These are phyloP conservation scores for Cyclophora punctaria DNA, from an alignment of 2,888 invertebrate species.

Conservation along the genomic window DNA sequence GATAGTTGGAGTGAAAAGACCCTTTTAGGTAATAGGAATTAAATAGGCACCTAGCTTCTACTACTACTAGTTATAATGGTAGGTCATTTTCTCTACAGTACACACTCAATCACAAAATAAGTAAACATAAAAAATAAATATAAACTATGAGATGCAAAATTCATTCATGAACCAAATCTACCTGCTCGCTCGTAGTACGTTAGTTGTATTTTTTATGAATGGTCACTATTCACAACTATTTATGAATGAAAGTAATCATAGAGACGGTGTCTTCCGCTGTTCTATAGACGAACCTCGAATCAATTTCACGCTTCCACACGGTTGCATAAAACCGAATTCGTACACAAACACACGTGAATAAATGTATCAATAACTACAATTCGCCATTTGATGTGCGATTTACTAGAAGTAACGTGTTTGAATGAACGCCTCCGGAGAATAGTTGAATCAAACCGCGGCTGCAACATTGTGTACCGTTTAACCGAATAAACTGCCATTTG, in stretches of 20 bases:
- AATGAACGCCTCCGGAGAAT: conserved; percentile 67
- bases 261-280: conserved; percentile 50
- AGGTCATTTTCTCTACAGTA: no score
- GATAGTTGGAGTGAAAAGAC: no score
- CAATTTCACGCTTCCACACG: conserved; percentile 64
- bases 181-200: conserved; percentile 50
- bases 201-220: conserved; percentile 59
- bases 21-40: no score
- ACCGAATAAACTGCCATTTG: conserved; percentile 51
- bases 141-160: conserved; percentile 24
- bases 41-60: no score
- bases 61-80: no score
- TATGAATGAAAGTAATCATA: conserved; percentile 45
- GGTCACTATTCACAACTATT: conserved; percentile 34
- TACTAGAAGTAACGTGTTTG: conserved; percentile 51
- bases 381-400: conserved; percentile 38
- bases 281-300: conserved; percentile 41
- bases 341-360: conserved; percentile 41
- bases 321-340: conserved; percentile 65
- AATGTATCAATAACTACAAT: conserved; percentile 32
- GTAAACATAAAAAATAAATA: no score
- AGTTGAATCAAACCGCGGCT: conserved; percentile 25
- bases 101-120: no score
- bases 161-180: conserved; percentile 49
- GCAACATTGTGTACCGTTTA: conserved; percentile 42